A percentile compares a stretch with the other conserved stretches of the same genome.
These are phyloP conservation scores for Tringa solitaria DNA, from an alignment of 2,113 vertebrate genomes.

Conservation along the genomic window DNA sequence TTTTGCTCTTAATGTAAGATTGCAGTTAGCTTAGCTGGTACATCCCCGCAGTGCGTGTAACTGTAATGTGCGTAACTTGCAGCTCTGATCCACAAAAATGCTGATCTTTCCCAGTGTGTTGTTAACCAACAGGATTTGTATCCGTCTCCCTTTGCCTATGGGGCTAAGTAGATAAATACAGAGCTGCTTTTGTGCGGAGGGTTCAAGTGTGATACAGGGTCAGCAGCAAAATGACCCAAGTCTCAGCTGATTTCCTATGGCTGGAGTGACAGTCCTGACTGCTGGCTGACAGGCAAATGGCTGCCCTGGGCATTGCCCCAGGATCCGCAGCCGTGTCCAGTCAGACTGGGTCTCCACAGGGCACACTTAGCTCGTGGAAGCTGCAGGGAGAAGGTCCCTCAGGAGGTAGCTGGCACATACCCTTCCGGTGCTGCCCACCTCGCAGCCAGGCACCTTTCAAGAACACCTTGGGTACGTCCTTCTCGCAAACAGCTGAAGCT, in stretches of 20 bases:
- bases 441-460: neutral
- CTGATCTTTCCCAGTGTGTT: neutral
- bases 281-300: neutral
- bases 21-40: neutral
- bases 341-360: neutral
- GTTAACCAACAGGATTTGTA: neutral
- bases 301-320: neutral
- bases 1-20: neutral
- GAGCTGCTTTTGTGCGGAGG: neutral
- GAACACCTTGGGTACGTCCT: neutral
- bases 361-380: neutral
- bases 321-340: neutral
- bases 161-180: neutral
- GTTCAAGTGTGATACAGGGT: conserved; percentile 14
- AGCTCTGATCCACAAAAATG: neutral
- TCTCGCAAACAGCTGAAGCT: neutral
- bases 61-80: neutral
- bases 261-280: neutral
- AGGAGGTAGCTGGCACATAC: neutral
- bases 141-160: neutral
- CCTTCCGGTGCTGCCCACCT: neutral
- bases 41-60: rapidly evolving
- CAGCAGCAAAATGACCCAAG: neutral
- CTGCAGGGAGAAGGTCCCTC: neutral
- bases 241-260: neutral